Percentiles rank a stretch among this genome's conserved stretches.
phyloP scores from a whole-genome alignment of 2,888 invertebrate species.

The Oscheius sp. region DNA sequence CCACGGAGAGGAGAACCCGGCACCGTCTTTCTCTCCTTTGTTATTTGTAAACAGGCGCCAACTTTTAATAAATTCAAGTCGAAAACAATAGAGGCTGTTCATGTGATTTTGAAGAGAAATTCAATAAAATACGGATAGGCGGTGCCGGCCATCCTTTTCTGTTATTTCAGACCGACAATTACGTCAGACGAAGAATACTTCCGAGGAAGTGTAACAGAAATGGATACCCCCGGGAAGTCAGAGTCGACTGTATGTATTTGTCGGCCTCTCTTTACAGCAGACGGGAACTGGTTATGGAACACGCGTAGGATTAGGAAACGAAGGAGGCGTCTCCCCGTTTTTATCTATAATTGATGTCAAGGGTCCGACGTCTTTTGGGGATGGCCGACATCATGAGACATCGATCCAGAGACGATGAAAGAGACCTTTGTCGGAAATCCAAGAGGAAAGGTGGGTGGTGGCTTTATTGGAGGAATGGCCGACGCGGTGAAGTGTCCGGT shows the following conservation, averaged over 20 bases:
- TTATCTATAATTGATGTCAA: conserved; percentile 14
- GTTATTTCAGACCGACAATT: no score
- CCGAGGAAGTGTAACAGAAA: no score
- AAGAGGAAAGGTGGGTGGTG: not conserved
- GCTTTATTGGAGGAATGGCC: not conserved
- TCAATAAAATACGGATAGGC: no score
- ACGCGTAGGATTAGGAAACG: not conserved
- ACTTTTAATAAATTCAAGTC: no score
- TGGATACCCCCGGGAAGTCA: no score
- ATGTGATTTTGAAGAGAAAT: no score
- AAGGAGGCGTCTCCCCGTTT: not conserved
- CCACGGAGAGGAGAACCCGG: not conserved
- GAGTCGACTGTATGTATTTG: no score
- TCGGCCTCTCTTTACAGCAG: no score
- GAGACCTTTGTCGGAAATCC: no score
- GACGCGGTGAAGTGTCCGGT: not conserved
- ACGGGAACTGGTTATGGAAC: not conserved
- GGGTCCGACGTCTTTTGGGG: not conserved
- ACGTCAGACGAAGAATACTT: no score
- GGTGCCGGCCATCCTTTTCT: no score
- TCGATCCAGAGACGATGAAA: not conserved
- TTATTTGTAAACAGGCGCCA: not conserved
- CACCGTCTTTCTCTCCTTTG: not conserved
- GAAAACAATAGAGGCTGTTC: no score
- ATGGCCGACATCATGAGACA: not conserved